Evolutionary conservation across 2,797 vertebrate genomes (phyloP).

Genomic region (Hylomyscus alleni): DNA sequence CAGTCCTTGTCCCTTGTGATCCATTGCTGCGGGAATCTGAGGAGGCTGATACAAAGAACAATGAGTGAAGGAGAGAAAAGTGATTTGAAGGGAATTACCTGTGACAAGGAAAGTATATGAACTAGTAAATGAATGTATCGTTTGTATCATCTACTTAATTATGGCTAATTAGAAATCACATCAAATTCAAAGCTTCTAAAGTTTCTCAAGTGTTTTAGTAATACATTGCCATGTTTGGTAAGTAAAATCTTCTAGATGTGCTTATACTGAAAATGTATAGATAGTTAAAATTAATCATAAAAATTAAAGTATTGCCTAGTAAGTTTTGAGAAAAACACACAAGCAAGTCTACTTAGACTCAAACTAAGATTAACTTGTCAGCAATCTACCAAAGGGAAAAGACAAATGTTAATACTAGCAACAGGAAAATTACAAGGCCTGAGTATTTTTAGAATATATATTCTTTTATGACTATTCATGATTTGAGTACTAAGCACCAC

Average conservation of each 20-base stretch:
- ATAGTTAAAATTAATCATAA: background rate
- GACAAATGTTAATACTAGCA: background rate
- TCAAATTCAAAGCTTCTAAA: background rate
- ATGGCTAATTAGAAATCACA: background rate
- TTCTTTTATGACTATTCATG: background rate
- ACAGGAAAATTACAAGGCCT: background rate
- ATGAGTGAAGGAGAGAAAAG: background rate
- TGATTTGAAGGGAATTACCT: background rate
- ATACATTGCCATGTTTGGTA: background rate
- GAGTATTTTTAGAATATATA: background rate
- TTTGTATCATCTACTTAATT: background rate
- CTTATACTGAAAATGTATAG: background rate
- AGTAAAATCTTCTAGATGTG: background rate
- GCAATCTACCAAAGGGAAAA: background rate
- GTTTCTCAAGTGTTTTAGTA: background rate
- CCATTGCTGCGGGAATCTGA: background rate
- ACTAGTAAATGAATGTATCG: background rate
- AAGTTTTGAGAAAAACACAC: background rate
- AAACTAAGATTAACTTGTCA: background rate
- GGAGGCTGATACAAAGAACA: background rate
- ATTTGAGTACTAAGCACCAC: background rate
- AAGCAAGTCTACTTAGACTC: background rate
- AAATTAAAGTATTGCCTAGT: background rate
- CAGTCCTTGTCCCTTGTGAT: slow-evolving; percentile 22
- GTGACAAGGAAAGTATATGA: background rate